These are phyloP conservation scores for Diphyllodes magnificus DNA, from an alignment of 2,113 vertebrate species.

Conservation along the genomic window DNA sequence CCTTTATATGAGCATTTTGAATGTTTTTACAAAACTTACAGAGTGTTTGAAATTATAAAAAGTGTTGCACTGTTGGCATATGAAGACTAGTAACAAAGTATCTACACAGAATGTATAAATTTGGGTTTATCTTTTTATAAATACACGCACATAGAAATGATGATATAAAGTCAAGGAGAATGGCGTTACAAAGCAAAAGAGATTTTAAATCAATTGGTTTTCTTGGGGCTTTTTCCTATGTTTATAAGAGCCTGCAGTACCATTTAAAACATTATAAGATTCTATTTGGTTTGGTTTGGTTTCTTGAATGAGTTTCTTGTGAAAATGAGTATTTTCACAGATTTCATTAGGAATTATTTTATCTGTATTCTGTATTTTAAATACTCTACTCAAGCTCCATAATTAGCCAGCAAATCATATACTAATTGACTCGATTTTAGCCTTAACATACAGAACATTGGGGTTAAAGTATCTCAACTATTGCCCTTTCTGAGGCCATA, in stretches of 20 bases:
- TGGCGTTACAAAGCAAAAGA: not conserved
- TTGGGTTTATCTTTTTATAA: not conserved
- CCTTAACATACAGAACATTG: not conserved
- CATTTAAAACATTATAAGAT: not conserved
- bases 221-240: rapidly evolving
- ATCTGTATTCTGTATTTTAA: not conserved
- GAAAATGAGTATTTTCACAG: not conserved
- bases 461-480: not conserved
- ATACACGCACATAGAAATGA: not conserved
- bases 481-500: not conserved
- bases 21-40: not conserved
- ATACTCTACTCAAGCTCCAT: not conserved
- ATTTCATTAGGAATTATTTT: not conserved
- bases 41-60: not conserved
- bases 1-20: not conserved
- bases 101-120: not conserved
- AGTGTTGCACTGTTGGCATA: not conserved
- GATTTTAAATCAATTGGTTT: not conserved
- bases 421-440: not conserved
- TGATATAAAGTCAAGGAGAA: not conserved
- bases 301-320: not conserved
- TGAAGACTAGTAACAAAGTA: not conserved
- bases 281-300: not conserved
- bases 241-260: not conserved
- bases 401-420: not conserved